Evolutionary conservation across 2,113 vertebrate genomes (phyloP).

Genomic region (Dicerorhinus sumatrensis): DNA sequence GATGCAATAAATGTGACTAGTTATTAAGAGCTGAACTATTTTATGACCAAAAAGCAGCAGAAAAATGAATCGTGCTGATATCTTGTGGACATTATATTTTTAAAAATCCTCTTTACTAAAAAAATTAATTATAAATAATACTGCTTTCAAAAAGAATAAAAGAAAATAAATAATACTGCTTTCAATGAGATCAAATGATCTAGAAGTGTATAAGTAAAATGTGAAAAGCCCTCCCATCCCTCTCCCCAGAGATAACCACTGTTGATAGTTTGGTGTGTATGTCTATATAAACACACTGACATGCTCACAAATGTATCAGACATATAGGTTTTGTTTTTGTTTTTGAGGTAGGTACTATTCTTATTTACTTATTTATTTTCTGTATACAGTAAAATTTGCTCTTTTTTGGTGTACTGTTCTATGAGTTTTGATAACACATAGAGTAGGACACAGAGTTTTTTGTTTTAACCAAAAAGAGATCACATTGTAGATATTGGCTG

Average conservation of each 20-base stretch:
- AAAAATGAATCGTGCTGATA: slow-evolving; percentile 65
- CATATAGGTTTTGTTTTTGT: not conserved
- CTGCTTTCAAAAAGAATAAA: not conserved
- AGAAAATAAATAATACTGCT: not conserved
- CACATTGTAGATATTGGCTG: not conserved
- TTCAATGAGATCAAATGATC: slow-evolving; percentile 11
- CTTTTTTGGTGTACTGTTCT: not conserved
- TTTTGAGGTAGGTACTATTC: not conserved
- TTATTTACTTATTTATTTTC: slow-evolving; percentile 34
- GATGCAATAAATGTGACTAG: slow-evolving; percentile 65
- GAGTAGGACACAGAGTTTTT: not conserved
- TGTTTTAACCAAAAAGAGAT: not conserved
- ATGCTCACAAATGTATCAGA: not conserved
- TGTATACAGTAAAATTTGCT: not conserved
- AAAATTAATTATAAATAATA: slow-evolving; percentile 18
- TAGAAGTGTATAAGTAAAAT: not conserved
- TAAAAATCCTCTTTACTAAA: slow-evolving; percentile 29
- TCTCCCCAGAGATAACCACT: not conserved
- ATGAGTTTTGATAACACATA: not conserved
- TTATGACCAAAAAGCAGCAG: slow-evolving; percentile 25
- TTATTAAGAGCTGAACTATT: slow-evolving; percentile 56
- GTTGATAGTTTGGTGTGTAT: not conserved
- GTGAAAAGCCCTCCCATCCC: not conserved
- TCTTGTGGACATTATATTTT: slow-evolving; percentile 52
- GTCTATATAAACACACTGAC: not conserved